Evolutionary conservation across 2,113 vertebrate genomes (phyloP), one percentile per base, ranked within the genome.

Genomic region (Coryphaenoides rupestris): DNA sequence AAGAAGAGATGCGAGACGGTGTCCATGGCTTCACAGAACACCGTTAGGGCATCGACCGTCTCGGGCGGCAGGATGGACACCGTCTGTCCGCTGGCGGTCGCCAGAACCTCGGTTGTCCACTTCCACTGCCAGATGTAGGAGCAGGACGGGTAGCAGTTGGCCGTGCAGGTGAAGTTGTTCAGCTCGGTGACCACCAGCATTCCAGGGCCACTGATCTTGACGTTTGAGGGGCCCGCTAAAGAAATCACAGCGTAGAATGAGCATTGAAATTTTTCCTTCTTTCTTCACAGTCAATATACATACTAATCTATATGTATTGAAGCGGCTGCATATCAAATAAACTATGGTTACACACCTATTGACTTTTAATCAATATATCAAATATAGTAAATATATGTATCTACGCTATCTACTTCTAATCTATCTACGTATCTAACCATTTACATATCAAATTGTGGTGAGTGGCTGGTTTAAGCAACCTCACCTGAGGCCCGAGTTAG

Each of bases 191-290:
- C n/a, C n/a, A n/a, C n/a, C 24, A 81, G 64, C 13, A 2, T 21
- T n/a, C 21, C 0, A 5, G 75, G 73, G 7, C 76, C 70, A 2
- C 33, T 69, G 68, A 82, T 71, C 22, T 24, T 21, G n/a, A 82
- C 12, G 50, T 78, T 63, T 1, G 70, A 58, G 0, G 76, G 76
- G 3, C 73, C 77, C 10, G 23, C 77, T 79, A 67, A 19, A 59
- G n/a, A 65, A 26, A 10, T 40, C 33, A 40, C 33, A 40, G 33
- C 9, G 33, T 12, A 40, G 33, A 40, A 9, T 40, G 33, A 40
- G 1, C 9, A 12, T 33, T 33, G 10, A 33, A 33, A 5, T 28
- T 28, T 33, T 33, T 33, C 10, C 10, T 33, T 33, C 28, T 33
- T 33, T 33, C 5, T 33, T 33, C n/a, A n/a, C n/a, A n/a, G n/a